A percentile compares a stretch with the other conserved stretches of the same genome.
These are phyloP conservation scores for Falco biarmicus DNA, from an alignment of 2,797 vertebrate genomes.

Conservation along the genomic window DNA sequence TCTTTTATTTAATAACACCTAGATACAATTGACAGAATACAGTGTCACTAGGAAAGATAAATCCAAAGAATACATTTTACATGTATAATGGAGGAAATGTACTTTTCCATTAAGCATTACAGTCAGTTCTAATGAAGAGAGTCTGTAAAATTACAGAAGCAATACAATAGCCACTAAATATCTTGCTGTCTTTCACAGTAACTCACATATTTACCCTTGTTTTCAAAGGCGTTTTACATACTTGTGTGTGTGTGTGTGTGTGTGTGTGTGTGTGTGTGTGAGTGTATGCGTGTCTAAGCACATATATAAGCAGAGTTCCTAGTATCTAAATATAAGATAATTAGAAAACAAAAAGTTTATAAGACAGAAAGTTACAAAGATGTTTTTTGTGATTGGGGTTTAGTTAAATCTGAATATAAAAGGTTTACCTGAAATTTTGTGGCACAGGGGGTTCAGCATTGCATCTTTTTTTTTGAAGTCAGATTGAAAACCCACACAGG, in stretches of 20 bases:
- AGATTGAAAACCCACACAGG: background rate
- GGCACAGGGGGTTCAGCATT: background rate
- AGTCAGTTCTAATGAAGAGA: background rate
- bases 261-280: background rate
- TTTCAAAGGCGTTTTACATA: background rate
- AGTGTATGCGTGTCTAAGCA: background rate
- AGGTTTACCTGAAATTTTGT: background rate
- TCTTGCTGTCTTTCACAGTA: background rate
- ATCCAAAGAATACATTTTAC: background rate
- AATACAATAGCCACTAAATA: background rate
- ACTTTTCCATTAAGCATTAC: background rate
- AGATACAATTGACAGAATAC: background rate
- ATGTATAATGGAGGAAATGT: background rate
- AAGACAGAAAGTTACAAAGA: background rate
- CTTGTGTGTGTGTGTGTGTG: background rate
- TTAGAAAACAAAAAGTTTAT: background rate
- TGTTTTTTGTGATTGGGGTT: background rate
- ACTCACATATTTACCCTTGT: background rate
- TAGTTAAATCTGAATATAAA: background rate
- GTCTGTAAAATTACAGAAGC: background rate
- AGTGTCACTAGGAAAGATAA: background rate
- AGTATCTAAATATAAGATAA: background rate
- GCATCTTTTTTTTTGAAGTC: background rate
- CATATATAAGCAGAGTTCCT: background rate
- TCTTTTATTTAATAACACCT: conserved; percentile 27